A percentile compares a stretch with the other conserved stretches of the same genome.
These are phyloP conservation scores for Argynnis bischoffii DNA, from an alignment of 2,888 invertebrate species.

Conservation along the genomic window DNA sequence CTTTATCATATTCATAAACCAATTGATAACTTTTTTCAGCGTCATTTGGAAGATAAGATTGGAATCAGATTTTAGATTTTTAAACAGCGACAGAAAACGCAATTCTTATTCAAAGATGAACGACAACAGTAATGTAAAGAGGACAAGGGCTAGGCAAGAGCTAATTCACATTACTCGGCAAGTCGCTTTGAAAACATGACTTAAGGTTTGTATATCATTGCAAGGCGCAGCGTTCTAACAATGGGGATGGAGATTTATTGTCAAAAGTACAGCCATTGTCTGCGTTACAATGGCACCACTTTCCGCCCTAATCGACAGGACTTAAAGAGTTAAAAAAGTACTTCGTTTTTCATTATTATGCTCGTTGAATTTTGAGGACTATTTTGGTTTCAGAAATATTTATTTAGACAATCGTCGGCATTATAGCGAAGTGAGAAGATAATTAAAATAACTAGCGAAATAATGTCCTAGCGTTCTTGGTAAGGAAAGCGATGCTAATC, in stretches of 20 bases:
- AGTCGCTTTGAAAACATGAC: slow-evolving; percentile 1
- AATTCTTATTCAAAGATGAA: neutral
- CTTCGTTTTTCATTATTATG: slow-evolving; percentile 18
- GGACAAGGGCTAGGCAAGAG: neutral
- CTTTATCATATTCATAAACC: no score
- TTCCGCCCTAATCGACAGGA: slow-evolving; percentile 29
- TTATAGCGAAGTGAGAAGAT: slow-evolving; percentile 9
- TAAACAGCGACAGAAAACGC: neutral
- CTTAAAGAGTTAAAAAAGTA: slow-evolving; percentile 12
- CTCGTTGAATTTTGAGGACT: neutral
- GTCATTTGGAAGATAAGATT: neutral
- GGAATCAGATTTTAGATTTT: neutral
- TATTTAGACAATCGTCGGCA: neutral
- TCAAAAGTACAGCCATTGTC: slow-evolving; percentile 30
- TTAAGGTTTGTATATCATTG: slow-evolving; percentile 15
- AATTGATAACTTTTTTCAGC: no score
- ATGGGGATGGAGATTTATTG: slow-evolving; percentile 26
- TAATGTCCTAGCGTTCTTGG: slow-evolving; percentile 1
- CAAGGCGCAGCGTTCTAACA: slow-evolving; percentile 17
- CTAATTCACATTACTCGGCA: slow-evolving; percentile 10
- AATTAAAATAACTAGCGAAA: slow-evolving; percentile 3
- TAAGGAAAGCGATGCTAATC: slow-evolving; percentile 23
- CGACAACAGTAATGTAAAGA: neutral
- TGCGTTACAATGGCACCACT: slow-evolving; percentile 28
- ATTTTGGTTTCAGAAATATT: slow-evolving; percentile 10